These are phyloP conservation scores for Ciconia maguari DNA, from an alignment of 2,113 vertebrate genomes.

Conservation along the genomic window DNA sequence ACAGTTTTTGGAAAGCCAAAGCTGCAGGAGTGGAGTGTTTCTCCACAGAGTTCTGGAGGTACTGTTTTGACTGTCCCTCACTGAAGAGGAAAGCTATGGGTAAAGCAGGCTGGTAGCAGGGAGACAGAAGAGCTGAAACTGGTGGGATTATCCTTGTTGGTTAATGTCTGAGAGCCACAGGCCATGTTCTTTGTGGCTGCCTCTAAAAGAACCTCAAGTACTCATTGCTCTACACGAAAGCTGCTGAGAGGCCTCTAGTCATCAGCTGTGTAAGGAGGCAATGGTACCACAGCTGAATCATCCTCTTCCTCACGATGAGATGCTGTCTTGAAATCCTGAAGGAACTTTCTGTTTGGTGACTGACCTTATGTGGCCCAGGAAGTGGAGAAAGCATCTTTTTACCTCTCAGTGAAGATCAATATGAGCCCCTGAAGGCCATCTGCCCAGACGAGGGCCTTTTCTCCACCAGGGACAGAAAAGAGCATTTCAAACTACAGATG, in stretches of 20 bases:
- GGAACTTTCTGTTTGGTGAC: background rate
- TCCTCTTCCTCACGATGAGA: background rate
- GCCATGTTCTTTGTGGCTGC: background rate
- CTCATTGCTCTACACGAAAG: background rate
- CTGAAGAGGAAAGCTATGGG: background rate
- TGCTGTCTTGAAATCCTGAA: background rate
- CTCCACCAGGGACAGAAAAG: background rate
- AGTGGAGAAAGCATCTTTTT: background rate
- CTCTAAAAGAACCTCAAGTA: background rate
- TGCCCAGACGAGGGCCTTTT: background rate
- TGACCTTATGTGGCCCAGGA: background rate
- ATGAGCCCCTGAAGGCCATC: background rate
- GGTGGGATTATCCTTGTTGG: background rate
- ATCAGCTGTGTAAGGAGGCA: background rate
- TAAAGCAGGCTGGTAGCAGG: background rate
- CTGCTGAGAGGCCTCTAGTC: background rate
- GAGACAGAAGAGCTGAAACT: background rate
- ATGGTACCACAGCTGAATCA: background rate
- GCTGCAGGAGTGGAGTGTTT: fast-evolving
- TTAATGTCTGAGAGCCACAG: background rate
- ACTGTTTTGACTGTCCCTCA: background rate
- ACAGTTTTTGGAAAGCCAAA: background rate
- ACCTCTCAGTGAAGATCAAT: background rate
- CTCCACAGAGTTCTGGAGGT: background rate
- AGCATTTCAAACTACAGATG: background rate